Base-by-base conservation (phyloP, 2,888 invertebrate species). In the Eustalomyia histrio region DNA sequence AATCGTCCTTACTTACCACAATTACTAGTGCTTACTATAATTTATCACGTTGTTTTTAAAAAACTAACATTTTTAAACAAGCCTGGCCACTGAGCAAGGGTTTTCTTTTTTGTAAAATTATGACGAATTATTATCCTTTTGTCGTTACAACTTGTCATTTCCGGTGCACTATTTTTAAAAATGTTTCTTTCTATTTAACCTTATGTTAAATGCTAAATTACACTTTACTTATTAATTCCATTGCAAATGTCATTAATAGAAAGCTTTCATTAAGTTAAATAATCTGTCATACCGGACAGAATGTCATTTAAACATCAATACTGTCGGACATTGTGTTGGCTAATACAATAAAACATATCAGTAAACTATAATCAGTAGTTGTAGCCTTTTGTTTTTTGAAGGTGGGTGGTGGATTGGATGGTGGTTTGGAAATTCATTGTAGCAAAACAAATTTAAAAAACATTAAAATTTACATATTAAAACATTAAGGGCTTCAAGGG, bases 131-230 rank as follows among this genome's bases (percentile, higher is more conserved):
- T 69, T 61, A 79, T 71, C 60, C 60, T 71, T 65, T 79, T 53
- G 68, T 68, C 33, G 74, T 79, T 79, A 79, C 55, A 79, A 73
- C 57, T 68, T 79, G 69, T 53, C 69, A 79, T 64, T 79, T 79
- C 74, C 74, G 69, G 29, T 72, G 14, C 16, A 35, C 6, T 53
- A 35, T 53, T 39, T 39, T 43, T 39, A n/a, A 2, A n/a, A 35
- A 29, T 67, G 5, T 52, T 67, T 17, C 24, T 35, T 50, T 33
- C 8, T 33, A 14, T 63, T 50, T 69, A 57, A 29, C 52, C 52
- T 60, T 52, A 35, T 39, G 57, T 7, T 61, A 57, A 69, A 35
- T 39, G 57, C 4, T 61, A 57, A 69, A 57, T 16, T 33, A 17
- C 50, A 10, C 17, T 16, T 53, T 53, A 3, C 17, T 21, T 21